phyloP scores from a whole-genome alignment of 1,140 invertebrate genomes.

The Drosophila parabipectinata region DNA sequence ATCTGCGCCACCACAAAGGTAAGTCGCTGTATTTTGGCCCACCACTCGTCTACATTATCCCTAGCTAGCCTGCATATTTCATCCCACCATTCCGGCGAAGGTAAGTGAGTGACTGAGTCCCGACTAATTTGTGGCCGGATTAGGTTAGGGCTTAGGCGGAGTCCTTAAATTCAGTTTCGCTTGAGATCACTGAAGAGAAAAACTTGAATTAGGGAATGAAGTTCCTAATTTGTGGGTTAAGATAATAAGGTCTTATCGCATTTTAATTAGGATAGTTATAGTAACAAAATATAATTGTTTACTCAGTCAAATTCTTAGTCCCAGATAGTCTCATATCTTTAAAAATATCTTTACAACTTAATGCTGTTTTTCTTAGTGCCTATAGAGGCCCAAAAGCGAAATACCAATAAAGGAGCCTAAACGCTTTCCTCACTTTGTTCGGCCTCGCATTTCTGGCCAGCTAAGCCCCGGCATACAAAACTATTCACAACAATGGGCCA shows the following conservation, averaged over 20 bases:
- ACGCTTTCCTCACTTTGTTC: slow-evolving; percentile 43
- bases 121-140: slow-evolving; percentile 37
- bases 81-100: slow-evolving; percentile 10
- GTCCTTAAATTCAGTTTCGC: slow-evolving; percentile 27
- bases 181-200: background rate
- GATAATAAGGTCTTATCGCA: background rate
- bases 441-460: slow-evolving; percentile 27
- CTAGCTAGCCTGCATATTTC: slow-evolving; percentile 8
- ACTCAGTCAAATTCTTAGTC: no score
- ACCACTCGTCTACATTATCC: background rate
- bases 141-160: slow-evolving; percentile 20
- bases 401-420: slow-evolving; percentile 44
- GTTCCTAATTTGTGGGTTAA: background rate
- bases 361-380: slow-evolving; percentile 2
- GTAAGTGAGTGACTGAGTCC: slow-evolving; percentile 29
- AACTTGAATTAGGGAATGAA: no score
- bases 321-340: background rate
- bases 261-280: background rate
- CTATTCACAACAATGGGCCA: slow-evolving; percentile 41
- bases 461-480: slow-evolving; percentile 48
- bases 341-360: background rate
- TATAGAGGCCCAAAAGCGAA: background rate
- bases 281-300: background rate
- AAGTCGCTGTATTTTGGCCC: slow-evolving; percentile 62
- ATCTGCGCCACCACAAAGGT: slow-evolving; percentile 87